phyloP scores from a whole-genome alignment of 1,140 invertebrate species.

The Bombus waltoni region DNA sequence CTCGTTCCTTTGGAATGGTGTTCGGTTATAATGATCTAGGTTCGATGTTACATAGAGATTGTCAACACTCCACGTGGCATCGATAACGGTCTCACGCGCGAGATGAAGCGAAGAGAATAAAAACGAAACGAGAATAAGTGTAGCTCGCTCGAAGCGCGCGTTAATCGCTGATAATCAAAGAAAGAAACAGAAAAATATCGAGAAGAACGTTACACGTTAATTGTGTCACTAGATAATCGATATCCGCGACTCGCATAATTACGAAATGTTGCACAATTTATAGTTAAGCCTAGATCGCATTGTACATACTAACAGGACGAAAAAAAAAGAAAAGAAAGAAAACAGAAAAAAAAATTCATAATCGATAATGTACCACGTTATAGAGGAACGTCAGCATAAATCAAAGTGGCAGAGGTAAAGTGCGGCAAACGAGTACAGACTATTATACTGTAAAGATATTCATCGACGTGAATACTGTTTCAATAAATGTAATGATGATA shows the following conservation, averaged over 20 bases:
- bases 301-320: constrained; percentile 61
- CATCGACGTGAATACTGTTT: constrained; percentile 78
- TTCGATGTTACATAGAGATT: not conserved
- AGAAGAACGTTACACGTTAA: constrained; percentile 42
- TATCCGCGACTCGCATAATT: constrained; percentile 59
- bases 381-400: constrained; percentile 60
- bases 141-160: constrained; percentile 5
- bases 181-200: constrained; percentile 61
- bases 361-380: constrained; percentile 73
- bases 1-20: constrained; percentile 19
- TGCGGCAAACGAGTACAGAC: constrained; percentile 49
- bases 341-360: constrained; percentile 56
- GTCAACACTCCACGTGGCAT: not conserved
- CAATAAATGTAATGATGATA: constrained; percentile 79
- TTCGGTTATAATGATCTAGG: constrained; percentile 15
- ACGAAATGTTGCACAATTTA: constrained; percentile 62
- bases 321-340: not conserved
- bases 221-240: constrained; percentile 57
- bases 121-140: too few species aligned
- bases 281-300: constrained; percentile 63
- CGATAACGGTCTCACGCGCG: not conserved
- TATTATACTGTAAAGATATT: constrained; percentile 74
- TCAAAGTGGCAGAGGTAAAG: constrained; percentile 48
- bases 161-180: constrained; percentile 26
- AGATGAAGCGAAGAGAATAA: not conserved